phyloP scores from a whole-genome alignment of 2,888 invertebrate genomes.

The Apotomis turbidana region DNA sequence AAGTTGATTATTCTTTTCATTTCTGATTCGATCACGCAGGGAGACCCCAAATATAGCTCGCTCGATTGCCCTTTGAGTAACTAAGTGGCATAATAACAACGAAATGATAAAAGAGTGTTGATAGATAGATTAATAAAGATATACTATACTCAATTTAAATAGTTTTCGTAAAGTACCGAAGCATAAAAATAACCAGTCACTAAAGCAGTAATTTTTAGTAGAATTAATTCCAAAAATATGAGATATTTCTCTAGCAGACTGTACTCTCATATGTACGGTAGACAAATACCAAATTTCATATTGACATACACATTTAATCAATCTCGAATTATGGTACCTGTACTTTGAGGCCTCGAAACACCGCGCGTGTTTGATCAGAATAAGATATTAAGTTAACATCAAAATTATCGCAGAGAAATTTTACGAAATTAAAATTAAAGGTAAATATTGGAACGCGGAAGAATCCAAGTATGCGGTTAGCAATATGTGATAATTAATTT shows the following conservation, averaged over 20 bases:
- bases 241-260: constrained; percentile 1
- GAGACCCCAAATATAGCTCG: too few species aligned
- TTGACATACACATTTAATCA: constrained; percentile 41
- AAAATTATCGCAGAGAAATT: constrained; percentile 25
- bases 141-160: too few species aligned
- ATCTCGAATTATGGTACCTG: constrained; percentile 38
- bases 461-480: not conserved
- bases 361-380: constrained; percentile 14
- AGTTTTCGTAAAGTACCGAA: too few species aligned
- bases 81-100: too few species aligned
- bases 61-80: too few species aligned
- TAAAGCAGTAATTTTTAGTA: not conserved
- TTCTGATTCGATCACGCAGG: too few species aligned
- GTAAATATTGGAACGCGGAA: constrained; percentile 1
- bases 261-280: constrained; percentile 30
- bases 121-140: too few species aligned
- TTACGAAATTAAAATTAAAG: constrained; percentile 7
- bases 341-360: constrained; percentile 10
- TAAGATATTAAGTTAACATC: constrained; percentile 8
- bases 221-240: not conserved
- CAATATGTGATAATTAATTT: too few species aligned
- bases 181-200: too few species aligned
- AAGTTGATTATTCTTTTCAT: too few species aligned
- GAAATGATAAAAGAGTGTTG: too few species aligned
- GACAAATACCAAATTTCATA: constrained; percentile 39